Conservation (phyloP, 92 coral and sea anemone species). For the Heteractis magnifica region DNA sequence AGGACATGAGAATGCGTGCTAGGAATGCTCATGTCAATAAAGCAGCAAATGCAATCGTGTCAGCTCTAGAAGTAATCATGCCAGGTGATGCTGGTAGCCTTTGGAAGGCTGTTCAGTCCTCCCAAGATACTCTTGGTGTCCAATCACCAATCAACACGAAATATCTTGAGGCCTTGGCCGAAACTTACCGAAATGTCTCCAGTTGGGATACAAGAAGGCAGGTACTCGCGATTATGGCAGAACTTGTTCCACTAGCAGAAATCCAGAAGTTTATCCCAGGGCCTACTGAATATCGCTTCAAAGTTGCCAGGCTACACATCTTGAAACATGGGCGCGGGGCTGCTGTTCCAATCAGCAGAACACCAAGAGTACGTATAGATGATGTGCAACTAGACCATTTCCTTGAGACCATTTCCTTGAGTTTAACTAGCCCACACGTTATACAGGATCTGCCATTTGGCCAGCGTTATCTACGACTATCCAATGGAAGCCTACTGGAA, state of each 20-base stretch:
- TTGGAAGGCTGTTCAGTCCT: constrained; percentile 32
- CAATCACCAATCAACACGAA: not conserved
- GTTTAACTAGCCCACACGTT: constrained; percentile 31
- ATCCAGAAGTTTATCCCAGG: constrained; percentile 22
- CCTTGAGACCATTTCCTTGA: constrained; percentile 2
- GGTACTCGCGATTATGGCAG: constrained; percentile 28
- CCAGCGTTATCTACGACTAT: constrained; percentile 10
- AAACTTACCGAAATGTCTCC: constrained; percentile 9
- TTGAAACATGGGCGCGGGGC: constrained; percentile 22
- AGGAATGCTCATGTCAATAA: not conserved
- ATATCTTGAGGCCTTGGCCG: constrained; percentile 30
- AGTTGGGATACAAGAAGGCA: constrained; percentile 26
- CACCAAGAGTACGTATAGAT: constrained; percentile 11
- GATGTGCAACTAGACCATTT: constrained; percentile 13
- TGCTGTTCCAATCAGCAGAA: not conserved
- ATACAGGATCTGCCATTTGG: constrained; percentile 5
- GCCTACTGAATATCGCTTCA: constrained; percentile 15
- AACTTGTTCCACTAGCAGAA: not conserved
- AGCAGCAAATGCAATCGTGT: constrained; percentile 23
- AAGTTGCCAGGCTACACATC: constrained; percentile 19
- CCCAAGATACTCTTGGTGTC: constrained; percentile 6
- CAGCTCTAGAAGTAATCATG: constrained; percentile 35
- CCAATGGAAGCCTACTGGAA: constrained; percentile 3
- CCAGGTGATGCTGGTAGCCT: constrained; percentile 41
- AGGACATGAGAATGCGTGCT: constrained; percentile 20